These are phyloP conservation scores for Schizaphis graminum DNA, from an alignment of 2,888 invertebrate species.

Conservation along the genomic window DNA sequence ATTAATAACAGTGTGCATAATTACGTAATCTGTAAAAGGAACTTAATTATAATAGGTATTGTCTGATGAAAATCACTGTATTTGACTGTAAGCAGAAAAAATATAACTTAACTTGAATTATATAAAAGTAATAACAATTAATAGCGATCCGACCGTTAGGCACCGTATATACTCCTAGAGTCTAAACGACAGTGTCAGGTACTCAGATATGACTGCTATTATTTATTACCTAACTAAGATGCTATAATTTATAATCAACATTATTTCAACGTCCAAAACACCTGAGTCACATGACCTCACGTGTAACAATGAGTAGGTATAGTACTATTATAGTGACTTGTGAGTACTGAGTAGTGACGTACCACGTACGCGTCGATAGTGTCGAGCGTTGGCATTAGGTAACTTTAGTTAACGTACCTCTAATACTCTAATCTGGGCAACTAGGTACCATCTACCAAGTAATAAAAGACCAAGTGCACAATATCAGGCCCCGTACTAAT, in stretches of 20 bases:
- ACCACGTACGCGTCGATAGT: not conserved
- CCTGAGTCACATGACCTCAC: not conserved
- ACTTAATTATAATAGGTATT: not conserved
- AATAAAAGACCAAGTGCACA: not conserved
- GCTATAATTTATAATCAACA: slow-evolving; percentile 7
- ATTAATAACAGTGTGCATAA: not conserved
- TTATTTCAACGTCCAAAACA: not conserved
- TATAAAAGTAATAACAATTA: not conserved
- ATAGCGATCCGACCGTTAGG: not conserved
- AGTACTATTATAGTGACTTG: no score
- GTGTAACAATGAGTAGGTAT: not conserved
- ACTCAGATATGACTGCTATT: not conserved
- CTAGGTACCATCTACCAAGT: not conserved
- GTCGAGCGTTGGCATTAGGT: not conserved
- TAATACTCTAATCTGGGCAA: no score
- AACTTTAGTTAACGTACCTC: no score
- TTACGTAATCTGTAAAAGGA: not conserved
- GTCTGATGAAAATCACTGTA: not conserved
- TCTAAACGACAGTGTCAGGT: not conserved
- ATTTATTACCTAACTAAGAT: no score
- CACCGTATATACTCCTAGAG: not conserved
- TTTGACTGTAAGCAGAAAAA: not conserved
- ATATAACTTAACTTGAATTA: not conserved
- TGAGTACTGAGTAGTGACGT: not conserved
- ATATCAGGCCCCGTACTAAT: not conserved